A percentile compares a stretch with the other conserved stretches of the same genome.
phyloP scores from a whole-genome alignment of 1,140 invertebrate species.

The Hypothenemus hampei region DNA sequence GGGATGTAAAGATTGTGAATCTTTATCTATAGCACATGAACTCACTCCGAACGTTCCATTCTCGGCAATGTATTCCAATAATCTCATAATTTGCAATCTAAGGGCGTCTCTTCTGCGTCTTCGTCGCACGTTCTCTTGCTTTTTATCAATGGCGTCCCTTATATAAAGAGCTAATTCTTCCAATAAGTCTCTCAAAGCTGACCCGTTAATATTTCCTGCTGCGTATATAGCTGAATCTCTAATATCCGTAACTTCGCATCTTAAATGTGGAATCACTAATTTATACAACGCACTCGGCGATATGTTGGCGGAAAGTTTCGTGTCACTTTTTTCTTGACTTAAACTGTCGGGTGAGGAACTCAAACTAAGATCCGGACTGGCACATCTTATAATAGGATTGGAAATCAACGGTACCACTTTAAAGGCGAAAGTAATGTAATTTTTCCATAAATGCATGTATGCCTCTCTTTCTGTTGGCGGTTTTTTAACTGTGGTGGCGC shows the following conservation, averaged over 20 bases:
- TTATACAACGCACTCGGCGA: constrained; percentile 86
- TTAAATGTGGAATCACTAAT: constrained; percentile 78
- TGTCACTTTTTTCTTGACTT: constrained; percentile 66
- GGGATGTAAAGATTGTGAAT: constrained; percentile 75
- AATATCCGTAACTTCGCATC: constrained; percentile 90
- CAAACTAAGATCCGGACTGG: constrained; percentile 86
- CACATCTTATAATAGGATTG: constrained; percentile 77
- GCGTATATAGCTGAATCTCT: constrained; percentile 89
- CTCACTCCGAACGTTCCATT: constrained; percentile 86
- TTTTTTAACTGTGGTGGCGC: constrained; percentile 72
- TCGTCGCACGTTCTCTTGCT: constrained; percentile 93
- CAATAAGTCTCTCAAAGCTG: constrained; percentile 90
- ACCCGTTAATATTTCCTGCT: constrained; percentile 87
- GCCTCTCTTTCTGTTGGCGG: constrained; percentile 86
- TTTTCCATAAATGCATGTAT: constrained; percentile 92
- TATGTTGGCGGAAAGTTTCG: constrained; percentile 56
- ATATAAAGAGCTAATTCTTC: constrained; percentile 90
- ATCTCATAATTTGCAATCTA: constrained; percentile 83
- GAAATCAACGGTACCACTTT: constrained; percentile 84
- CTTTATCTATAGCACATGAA: constrained; percentile 75
- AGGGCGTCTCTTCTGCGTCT: constrained; percentile 85
- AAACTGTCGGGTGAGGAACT: constrained; percentile 85
- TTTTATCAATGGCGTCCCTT: constrained; percentile 94
- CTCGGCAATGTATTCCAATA: constrained; percentile 88
- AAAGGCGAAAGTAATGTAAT: constrained; percentile 93